Conservation (phyloP, 2,113 vertebrate genomes). For the Greenwoodochromis staneri region DNA sequence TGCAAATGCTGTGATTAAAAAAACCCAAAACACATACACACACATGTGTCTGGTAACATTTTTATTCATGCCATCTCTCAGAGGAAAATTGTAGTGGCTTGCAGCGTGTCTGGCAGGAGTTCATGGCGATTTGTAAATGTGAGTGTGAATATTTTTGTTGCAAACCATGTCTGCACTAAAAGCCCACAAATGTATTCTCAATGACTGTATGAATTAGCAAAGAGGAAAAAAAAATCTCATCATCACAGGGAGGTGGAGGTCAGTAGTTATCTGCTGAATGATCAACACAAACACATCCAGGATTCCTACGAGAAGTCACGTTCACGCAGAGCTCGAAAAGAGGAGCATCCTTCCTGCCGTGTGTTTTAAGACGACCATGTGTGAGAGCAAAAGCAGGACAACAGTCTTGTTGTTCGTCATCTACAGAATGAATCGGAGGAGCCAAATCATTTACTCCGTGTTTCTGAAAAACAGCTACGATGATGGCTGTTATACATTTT, state of each 20-base stretch:
- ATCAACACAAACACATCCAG: neutral
- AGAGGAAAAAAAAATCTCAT: neutral
- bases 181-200: neutral
- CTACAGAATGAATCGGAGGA: constrained; percentile 15
- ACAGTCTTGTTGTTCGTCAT: neutral
- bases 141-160: constrained; percentile 1
- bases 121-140: neutral
- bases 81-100: neutral
- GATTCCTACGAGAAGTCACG: neutral
- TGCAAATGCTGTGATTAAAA: neutral
- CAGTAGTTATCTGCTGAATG: neutral
- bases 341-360: neutral
- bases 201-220: neutral
- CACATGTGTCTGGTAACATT: neutral
- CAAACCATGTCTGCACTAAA: neutral
- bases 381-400: neutral
- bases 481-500: neutral
- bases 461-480: constrained; percentile 5
- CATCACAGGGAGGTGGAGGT: neutral
- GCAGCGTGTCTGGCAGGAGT: constrained; percentile 2
- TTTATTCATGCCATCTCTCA: neutral
- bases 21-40: fast-evolving
- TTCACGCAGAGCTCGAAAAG: neutral
- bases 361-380: neutral
- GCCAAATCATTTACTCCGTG: constrained; percentile 11